Evolutionary conservation across 2,113 vertebrate genomes (phyloP).

Genomic region (Butorides virescens): DNA sequence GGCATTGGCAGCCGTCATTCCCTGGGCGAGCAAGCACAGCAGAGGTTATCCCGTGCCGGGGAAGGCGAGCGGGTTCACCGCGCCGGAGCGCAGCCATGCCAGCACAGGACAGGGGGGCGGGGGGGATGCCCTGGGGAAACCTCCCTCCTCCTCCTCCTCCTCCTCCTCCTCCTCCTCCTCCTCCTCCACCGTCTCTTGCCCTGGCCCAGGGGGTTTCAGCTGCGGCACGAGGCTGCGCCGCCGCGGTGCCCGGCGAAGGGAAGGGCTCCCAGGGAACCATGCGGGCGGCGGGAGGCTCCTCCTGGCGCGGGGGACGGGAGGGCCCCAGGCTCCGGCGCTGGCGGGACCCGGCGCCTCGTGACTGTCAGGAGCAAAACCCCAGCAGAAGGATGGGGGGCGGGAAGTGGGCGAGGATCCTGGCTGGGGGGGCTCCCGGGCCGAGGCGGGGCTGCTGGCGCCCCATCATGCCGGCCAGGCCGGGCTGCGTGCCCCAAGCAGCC

Average conservation of each 20-base stretch:
- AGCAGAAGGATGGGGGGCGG: background rate
- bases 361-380: background rate
- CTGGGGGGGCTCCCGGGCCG: background rate
- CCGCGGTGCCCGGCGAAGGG: background rate
- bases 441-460: fast-evolving
- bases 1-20: background rate
- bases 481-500: background rate
- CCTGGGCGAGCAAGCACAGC: background rate
- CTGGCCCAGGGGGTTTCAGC: background rate
- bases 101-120: background rate
- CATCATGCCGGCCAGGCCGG: background rate
- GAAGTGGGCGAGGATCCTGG: fast-evolving
- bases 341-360: background rate
- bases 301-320: background rate
- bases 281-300: background rate
- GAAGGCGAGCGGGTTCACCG: fast-evolving
- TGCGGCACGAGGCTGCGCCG: background rate
- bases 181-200: background rate
- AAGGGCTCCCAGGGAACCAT: background rate
- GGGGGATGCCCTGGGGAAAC: background rate
- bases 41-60: background rate
- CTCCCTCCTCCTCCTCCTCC: background rate
- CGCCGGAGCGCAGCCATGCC: fast-evolving
- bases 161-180: background rate
- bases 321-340: background rate